Evolutionary conservation across 92 coral and sea anemone species (phyloP), one percentile per base, ranked within the genome.

Genomic region (Phenganax stokvisi): DNA sequence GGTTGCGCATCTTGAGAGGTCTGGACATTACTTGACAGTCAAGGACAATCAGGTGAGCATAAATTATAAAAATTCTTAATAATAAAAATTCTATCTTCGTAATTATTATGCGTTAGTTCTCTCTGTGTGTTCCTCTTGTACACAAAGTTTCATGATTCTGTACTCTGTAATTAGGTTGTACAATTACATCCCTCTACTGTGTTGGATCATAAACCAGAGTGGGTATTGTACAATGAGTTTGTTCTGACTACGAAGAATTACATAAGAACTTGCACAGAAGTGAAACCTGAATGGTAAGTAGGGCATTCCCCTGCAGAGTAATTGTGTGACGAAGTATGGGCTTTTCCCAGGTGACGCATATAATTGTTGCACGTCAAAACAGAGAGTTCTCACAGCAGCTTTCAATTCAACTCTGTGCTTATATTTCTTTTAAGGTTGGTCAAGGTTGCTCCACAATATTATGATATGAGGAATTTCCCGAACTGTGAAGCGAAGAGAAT

Each of bases 1-100:
- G 98, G 98, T 94, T 73, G 98, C 98, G 68, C 98, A 94, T 90
- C 87, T 94, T 87, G 98, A 94, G 90, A 89, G 98, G 91, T 94
- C 98, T 90, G 98, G 98, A 80, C 98, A 94, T 90, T 94, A 94
- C 89, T 87, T 92, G 86, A 94, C 98, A 79, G 98, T 92, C 94
- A 94, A 94, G 92, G 98, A 94, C 90, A 94, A 94, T 85, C 98
- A 94, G 98, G 98, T 94, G 81, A 80, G 93, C 54, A n/a, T 57
- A n/a, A 12, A n/a, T 11, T 29, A 2, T 0, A 10, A 25, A 27
- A 16, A 10, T 8, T n/a, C 12, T 44, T 20, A 12, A n/a, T 11
- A 15, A 2, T 0, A 10, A 25, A 27, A 16, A 10, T 8, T n/a
- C 12, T 44, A 13, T 28, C 27, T 27, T 66, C 7, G 58, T 37